Conservation (phyloP, 2,797 vertebrate genomes). For the Takifugu rubripes region DNA sequence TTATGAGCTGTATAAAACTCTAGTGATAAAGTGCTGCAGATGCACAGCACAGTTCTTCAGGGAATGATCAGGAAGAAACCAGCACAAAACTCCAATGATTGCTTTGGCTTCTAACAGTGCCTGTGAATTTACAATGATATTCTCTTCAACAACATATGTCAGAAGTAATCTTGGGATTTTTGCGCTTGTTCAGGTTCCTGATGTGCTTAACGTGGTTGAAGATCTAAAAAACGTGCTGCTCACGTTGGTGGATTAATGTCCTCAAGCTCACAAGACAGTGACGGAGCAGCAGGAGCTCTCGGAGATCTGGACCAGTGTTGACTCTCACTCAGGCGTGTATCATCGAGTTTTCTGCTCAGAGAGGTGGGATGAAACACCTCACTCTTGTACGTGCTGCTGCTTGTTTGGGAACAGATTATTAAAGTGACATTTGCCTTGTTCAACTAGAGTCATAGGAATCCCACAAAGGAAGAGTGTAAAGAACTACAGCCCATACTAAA, state of each 20-base stretch:
- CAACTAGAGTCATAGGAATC: not conserved
- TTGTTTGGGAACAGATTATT: not conserved
- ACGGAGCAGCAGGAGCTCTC: conserved; percentile 17
- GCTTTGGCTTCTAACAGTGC: no score
- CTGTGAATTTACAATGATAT: not conserved
- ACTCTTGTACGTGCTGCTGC: not conserved
- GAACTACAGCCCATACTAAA: conserved; percentile 7
- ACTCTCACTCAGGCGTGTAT: conserved; percentile 64
- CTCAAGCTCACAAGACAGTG: conserved; percentile 5
- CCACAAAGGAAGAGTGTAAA: not conserved
- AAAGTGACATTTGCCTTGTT: conserved; percentile 15
- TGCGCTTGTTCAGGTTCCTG: conserved; percentile 56
- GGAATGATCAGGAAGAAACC: conserved; percentile 41
- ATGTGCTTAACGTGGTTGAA: conserved; percentile 57
- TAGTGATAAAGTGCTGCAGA: conserved; percentile 67
- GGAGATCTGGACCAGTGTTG: conserved; percentile 69
- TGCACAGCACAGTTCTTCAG: conserved; percentile 72
- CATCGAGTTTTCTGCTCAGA: not conserved
- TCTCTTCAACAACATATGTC: not conserved
- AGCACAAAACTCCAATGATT: no score
- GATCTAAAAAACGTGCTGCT: conserved; percentile 58
- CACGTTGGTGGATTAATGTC: conserved; percentile 20
- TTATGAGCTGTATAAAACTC: conserved; percentile 65
- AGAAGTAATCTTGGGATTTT: not conserved
- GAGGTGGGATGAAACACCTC: not conserved